Conservation (phyloP, 1,140 invertebrate genomes). For the Drosophila kepulauana region DNA sequence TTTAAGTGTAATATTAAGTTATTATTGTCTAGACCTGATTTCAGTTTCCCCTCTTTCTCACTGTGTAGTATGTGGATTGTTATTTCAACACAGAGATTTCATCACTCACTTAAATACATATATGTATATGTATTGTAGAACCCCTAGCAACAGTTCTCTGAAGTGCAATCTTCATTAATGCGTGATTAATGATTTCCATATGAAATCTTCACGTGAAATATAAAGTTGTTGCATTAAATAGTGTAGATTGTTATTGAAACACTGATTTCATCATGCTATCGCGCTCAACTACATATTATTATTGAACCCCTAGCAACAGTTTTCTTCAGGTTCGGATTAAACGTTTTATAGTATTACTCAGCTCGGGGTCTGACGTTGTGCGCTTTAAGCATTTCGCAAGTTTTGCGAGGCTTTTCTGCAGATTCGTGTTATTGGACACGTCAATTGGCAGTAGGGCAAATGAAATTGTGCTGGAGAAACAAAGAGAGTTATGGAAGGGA, state of each 20-base stretch:
- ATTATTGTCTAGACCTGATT: too few species aligned
- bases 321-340: not conserved
- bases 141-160: too few species aligned
- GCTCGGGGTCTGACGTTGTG: not conserved
- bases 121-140: too few species aligned
- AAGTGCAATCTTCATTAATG: too few species aligned
- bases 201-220: too few species aligned
- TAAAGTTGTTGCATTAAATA: not conserved
- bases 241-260: constrained; percentile 2
- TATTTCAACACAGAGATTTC: too few species aligned
- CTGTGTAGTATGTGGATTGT: too few species aligned
- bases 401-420: constrained; percentile 20
- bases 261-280: constrained; percentile 29
- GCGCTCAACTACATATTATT: not conserved
- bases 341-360: constrained; percentile 23
- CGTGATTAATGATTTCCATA: too few species aligned
- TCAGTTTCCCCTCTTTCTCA: too few species aligned
- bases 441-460: not conserved
- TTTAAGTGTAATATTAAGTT: too few species aligned
- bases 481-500: not conserved
- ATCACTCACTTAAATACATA: too few species aligned
- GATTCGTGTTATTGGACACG: constrained; percentile 30
- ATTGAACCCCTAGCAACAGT: constrained; percentile 23
- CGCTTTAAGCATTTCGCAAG: constrained; percentile 31
- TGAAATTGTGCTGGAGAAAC: not conserved